A percentile compares a stretch with the other conserved stretches of the same genome.
Conservation (phyloP, 2,888 invertebrate species). For the Hirudinaria manillensis region DNA sequence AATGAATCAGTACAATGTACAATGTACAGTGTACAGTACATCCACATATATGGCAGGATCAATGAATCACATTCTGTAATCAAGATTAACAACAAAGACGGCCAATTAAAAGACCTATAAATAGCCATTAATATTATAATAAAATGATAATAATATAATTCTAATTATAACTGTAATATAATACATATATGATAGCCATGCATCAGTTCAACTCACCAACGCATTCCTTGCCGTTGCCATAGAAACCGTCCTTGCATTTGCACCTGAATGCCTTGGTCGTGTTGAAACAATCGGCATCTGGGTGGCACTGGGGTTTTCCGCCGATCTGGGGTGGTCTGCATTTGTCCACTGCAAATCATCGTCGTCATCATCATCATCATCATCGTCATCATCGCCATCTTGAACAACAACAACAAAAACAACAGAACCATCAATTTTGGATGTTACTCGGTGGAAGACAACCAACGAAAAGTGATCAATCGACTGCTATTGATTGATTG, state of each 20-base stretch:
- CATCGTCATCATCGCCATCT: slow-evolving; percentile 12
- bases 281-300: slow-evolving; percentile 49
- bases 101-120: too few species aligned
- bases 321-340: slow-evolving; percentile 41
- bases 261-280: slow-evolving; percentile 47
- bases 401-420: background rate
- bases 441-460: too few species aligned
- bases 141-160: background rate
- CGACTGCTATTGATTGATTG: too few species aligned
- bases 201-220: slow-evolving; percentile 44
- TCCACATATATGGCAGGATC: too few species aligned
- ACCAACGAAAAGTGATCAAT: too few species aligned
- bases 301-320: slow-evolving; percentile 42
- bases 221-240: slow-evolving; percentile 50
- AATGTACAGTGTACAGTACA: too few species aligned
- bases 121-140: too few species aligned
- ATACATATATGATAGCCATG: background rate
- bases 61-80: too few species aligned
- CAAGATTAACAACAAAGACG: too few species aligned
- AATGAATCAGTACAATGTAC: too few species aligned
- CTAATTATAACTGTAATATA: background rate
- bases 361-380: background rate
- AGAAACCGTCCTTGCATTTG: slow-evolving; percentile 50
- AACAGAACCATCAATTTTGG: background rate
- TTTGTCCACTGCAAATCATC: slow-evolving; percentile 44